Percentiles rank a stretch among this genome's conserved stretches.
Conservation (phyloP, 2,113 vertebrate genomes). For the Antechinus flavipes region DNA sequence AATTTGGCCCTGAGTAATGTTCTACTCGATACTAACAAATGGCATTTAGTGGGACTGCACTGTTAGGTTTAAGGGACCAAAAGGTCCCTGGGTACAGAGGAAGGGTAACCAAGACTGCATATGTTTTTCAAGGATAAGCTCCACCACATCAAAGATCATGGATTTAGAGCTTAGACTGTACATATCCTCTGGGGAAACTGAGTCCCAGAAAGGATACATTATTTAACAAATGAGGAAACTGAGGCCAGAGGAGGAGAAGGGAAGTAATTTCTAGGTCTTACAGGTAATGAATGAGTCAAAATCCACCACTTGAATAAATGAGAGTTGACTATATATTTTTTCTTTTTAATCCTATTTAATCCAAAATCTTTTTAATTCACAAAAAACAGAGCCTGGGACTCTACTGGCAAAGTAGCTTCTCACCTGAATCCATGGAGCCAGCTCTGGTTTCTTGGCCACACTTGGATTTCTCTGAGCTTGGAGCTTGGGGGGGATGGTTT, state of each 20-base stretch:
- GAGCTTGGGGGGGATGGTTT: conserved; percentile 11
- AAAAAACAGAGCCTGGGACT: background rate
- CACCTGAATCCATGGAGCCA: conserved; percentile 70
- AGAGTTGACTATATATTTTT: background rate
- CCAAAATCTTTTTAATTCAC: background rate
- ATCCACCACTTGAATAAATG: background rate
- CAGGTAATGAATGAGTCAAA: background rate
- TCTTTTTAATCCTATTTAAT: background rate
- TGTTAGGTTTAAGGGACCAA: too few species aligned
- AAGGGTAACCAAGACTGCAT: background rate
- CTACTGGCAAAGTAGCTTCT: background rate
- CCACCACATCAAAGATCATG: background rate
- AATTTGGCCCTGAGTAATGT: background rate
- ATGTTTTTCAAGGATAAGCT: background rate
- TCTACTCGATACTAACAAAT: background rate
- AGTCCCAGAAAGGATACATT: background rate
- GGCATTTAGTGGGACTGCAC: background rate
- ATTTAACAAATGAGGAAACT: background rate
- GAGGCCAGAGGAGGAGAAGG: background rate
- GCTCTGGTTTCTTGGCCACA: conserved; percentile 22
- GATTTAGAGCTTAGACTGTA: background rate
- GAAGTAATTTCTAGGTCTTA: background rate
- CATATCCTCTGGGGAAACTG: background rate
- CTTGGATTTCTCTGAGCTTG: background rate
- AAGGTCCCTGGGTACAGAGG: background rate